These are phyloP conservation scores for Strigamia transsilvanica DNA, from an alignment of 2,888 invertebrate genomes.

Conservation along the genomic window DNA sequence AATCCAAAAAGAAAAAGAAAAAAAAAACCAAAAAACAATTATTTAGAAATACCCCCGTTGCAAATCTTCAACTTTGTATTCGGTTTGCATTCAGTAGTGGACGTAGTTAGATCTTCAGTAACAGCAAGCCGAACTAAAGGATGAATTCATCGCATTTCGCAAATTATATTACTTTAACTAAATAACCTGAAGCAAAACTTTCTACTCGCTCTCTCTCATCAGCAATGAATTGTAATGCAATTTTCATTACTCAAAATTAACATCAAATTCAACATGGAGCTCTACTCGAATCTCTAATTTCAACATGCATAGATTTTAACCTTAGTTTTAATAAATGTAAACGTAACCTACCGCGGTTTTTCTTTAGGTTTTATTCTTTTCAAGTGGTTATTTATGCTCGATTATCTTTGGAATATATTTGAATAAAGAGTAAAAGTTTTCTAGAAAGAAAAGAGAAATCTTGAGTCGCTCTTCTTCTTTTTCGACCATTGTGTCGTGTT, in stretches of 20 bases:
- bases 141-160: background rate
- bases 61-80: background rate
- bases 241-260: background rate
- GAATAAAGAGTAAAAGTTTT: background rate
- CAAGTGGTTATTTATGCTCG: too few species aligned
- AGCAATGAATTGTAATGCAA: constrained; percentile 10
- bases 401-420: too few species aligned
- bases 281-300: too few species aligned
- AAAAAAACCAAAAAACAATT: too few species aligned
- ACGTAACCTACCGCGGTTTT: too few species aligned
- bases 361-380: too few species aligned
- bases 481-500: background rate
- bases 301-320: too few species aligned
- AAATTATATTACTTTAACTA: background rate
- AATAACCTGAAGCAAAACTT: constrained; percentile 6
- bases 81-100: background rate
- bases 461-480: background rate
- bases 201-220: background rate
- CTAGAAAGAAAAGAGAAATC: background rate
- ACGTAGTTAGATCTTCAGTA: background rate
- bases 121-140: background rate
- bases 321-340: too few species aligned
- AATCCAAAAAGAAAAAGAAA: too few species aligned
- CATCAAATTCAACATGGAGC: too few species aligned
- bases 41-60: too few species aligned